Percentiles rank a stretch among this genome's conserved stretches.
Evolutionary conservation across 1,140 invertebrate species (phyloP).

Genomic region (Pissodes strobi): DNA sequence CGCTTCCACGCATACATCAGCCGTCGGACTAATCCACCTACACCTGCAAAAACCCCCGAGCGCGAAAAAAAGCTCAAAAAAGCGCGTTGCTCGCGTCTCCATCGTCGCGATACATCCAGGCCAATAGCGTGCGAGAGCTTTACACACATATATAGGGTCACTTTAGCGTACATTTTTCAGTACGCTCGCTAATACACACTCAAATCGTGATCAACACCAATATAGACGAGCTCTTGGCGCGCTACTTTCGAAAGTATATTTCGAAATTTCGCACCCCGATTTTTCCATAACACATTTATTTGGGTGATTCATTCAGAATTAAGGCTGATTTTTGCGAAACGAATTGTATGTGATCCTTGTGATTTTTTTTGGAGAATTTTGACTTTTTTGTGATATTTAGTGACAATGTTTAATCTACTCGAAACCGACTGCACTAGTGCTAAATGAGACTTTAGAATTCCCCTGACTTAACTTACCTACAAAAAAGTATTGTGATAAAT

Average conservation of each 20-base stretch:
- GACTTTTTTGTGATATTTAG: conserved; percentile 8
- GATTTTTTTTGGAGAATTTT: conserved; percentile 2
- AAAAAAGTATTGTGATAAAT: too few species aligned
- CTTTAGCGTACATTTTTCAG: conserved; percentile 37
- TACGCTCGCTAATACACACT: conserved; percentile 34
- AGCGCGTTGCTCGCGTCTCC: conserved; percentile 13
- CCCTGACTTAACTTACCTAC: too few species aligned
- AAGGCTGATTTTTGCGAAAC: conserved; percentile 11
- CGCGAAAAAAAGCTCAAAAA: conserved; percentile 14
- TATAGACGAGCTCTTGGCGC: conserved; percentile 16
- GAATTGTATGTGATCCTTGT: neutral
- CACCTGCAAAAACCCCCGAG: neutral
- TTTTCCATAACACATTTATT: neutral
- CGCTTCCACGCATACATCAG: too few species aligned
- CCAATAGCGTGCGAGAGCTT: conserved; percentile 29
- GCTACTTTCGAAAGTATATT: conserved; percentile 30
- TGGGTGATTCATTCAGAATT: neutral
- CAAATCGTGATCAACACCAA: conserved; percentile 27
- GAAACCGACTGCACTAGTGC: neutral
- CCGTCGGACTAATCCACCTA: neutral
- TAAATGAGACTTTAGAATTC: neutral
- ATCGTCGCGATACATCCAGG: conserved; percentile 25
- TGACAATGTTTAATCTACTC: neutral
- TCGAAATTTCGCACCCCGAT: conserved; percentile 9
- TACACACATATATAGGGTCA: conserved; percentile 40